These are phyloP conservation scores for Augochlorella aurata DNA, from an alignment of 2,888 invertebrate genomes.

Conservation along the genomic window DNA sequence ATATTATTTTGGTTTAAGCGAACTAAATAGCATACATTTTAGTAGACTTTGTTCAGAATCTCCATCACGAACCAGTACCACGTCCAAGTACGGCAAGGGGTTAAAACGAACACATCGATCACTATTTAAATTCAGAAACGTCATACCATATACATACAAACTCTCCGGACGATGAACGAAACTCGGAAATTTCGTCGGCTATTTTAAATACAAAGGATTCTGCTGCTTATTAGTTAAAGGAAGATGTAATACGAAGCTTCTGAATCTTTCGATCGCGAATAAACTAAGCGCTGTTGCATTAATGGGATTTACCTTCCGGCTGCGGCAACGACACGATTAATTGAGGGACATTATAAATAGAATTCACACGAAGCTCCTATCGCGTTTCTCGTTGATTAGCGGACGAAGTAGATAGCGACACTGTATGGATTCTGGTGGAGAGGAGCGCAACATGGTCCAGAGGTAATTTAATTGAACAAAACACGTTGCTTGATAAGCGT, in stretches of 20 bases:
- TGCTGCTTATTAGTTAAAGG: neutral
- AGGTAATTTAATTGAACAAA: slow-evolving; percentile 54
- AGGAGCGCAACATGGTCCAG: slow-evolving; percentile 1
- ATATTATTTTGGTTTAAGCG: too few species aligned
- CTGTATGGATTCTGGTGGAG: neutral
- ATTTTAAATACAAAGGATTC: too few species aligned
- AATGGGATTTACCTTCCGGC: neutral
- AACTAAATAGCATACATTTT: too few species aligned
- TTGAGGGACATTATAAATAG: slow-evolving; percentile 15
- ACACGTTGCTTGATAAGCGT: slow-evolving; percentile 43
- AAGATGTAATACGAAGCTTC: neutral
- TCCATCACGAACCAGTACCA: too few species aligned
- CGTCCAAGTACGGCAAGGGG: too few species aligned
- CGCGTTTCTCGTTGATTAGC: slow-evolving; percentile 22
- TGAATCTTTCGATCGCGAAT: neutral
- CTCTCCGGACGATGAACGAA: too few species aligned
- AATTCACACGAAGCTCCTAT: slow-evolving; percentile 25
- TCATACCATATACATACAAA: too few species aligned
- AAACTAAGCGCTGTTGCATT: neutral
- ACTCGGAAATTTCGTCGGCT: too few species aligned
- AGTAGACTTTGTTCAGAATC: too few species aligned
- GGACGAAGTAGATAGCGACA: neutral
- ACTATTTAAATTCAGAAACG: too few species aligned
- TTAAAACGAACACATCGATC: too few species aligned
- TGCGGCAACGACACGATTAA: slow-evolving; percentile 4